Percentiles rank a stretch among this genome's conserved stretches.
phyloP scores from a whole-genome alignment of 2,797 vertebrate species.

The Gymnopithys bicolor region DNA sequence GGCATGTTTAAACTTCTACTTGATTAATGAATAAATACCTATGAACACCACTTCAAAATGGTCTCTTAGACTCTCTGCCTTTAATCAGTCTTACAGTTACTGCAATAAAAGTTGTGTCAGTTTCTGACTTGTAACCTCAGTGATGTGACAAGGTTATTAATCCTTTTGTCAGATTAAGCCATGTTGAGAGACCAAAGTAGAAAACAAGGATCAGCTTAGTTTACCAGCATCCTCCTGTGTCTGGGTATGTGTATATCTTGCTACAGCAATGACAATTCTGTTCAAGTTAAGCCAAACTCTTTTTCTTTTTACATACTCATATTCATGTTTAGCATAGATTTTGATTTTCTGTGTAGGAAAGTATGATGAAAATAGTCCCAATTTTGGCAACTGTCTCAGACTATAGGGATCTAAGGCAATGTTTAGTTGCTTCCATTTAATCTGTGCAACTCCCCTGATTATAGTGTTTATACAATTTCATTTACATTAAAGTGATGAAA shows the following conservation, averaged over 20 bases:
- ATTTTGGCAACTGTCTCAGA: slow-evolving; percentile 5
- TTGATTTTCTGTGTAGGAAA: background rate
- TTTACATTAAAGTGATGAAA: background rate
- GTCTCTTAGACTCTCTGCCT: background rate
- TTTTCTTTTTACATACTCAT: background rate
- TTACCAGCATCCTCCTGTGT: background rate
- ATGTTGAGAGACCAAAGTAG: background rate
- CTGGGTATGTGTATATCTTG: background rate
- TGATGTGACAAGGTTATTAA: slow-evolving; percentile 38
- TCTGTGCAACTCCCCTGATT: background rate
- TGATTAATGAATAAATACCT: background rate
- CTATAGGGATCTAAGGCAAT: background rate
- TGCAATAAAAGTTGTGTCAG: background rate
- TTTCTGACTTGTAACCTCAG: slow-evolving; percentile 7
- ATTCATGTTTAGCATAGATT: background rate
- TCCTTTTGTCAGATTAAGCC: slow-evolving; percentile 2
- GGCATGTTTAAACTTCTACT: background rate
- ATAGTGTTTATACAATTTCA: background rate
- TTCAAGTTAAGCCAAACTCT: background rate
- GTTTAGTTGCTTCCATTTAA: background rate
- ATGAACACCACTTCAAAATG: background rate
- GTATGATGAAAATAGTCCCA: background rate
- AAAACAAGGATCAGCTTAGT: background rate
- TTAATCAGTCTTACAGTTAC: background rate
- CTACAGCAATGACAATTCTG: background rate